Conservation (phyloP, 1,140 invertebrate species). For the Drosophila hydei region DNA sequence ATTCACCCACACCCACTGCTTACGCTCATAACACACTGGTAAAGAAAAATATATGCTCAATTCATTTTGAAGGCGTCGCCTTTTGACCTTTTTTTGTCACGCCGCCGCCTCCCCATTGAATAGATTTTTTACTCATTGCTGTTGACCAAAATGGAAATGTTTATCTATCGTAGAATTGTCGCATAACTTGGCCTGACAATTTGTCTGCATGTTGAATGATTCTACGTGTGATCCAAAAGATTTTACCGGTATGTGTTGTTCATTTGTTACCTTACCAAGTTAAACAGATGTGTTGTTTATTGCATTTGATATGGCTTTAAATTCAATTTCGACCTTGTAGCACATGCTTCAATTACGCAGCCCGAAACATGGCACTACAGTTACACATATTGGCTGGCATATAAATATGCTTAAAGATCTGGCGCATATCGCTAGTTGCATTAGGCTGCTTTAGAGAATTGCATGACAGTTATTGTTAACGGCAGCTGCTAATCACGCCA, state of each 20-base stretch:
- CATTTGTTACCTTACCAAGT: slow-evolving; percentile 13
- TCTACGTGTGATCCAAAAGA: slow-evolving; percentile 78
- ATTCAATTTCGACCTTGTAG: slow-evolving; percentile 57
- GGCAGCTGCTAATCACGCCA: slow-evolving; percentile 18
- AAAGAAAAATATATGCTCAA: slow-evolving; percentile 26
- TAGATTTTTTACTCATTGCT: slow-evolving; percentile 23
- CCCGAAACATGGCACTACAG: slow-evolving; percentile 25
- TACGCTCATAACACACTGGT: slow-evolving; percentile 14
- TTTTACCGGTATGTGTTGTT: slow-evolving; percentile 80
- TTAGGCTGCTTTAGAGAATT: slow-evolving; percentile 23
- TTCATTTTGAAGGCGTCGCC: slow-evolving; percentile 19
- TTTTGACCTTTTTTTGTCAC: slow-evolving; percentile 24
- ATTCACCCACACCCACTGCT: slow-evolving; percentile 8
- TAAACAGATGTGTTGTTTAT: slow-evolving; percentile 28
- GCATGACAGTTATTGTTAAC: slow-evolving; percentile 11
- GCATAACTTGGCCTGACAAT: slow-evolving; percentile 44
- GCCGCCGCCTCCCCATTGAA: not conserved
- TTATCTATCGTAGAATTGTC: slow-evolving; percentile 72
- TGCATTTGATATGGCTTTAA: slow-evolving; percentile 39
- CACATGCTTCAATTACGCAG: slow-evolving; percentile 54
- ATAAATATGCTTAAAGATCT: slow-evolving; percentile 59
- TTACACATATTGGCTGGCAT: slow-evolving; percentile 17
- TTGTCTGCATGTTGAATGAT: slow-evolving; percentile 82
- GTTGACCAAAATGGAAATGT: slow-evolving; percentile 49
- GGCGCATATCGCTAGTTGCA: slow-evolving; percentile 40